Base-by-base conservation (phyloP, 2,888 invertebrate genomes). In the Acanthosoma haemorrhoidale region DNA sequence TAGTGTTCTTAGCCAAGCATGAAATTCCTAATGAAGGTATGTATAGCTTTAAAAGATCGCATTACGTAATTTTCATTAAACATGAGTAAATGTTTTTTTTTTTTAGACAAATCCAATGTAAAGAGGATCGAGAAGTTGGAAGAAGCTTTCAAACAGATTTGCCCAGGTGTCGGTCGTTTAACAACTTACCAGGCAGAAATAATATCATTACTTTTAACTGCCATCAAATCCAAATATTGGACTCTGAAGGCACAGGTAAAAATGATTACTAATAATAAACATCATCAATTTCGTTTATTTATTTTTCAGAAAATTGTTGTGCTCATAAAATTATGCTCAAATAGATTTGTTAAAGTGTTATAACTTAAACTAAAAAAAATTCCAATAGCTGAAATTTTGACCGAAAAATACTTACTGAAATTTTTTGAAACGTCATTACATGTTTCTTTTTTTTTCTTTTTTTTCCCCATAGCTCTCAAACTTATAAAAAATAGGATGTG, bases 1-100 rank as follows among this genome's bases (percentile, higher is more conserved):
- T 94, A 69, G 88, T 91, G 21, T 96, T 94, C 79, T 86, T 94
- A 74, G 96, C 94, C 11, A 95, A 94, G 92, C 95, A 73, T 25
- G 31, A 71, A 67, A n/a, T 67, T 64, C 9, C 43, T 63, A 32
- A 61, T 70, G 85, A 86, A 21, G 86, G 85, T 83, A 74, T 76
- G 58, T n/a, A n/a, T n/a, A 32, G 18, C 32, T 36, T 32, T 9
- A n/a, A n/a, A n/a, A n/a, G n/a, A n/a, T n/a, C n/a, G n/a, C n/a
- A n/a, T 43, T 43, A 16, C 8, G 43, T 8, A 43, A 11, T 43
- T 15, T 43, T 16, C n/a, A 15, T 11, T 43, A 13, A 3, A 38
- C 16, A 15, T 16, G 15, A 9, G 2, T n/a, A 5, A 8, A 36
- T 21, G 11, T 13, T 39, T 38, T 18, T 9, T 25, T 34, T 57